Evolutionary conservation across 1,140 invertebrate genomes (phyloP), one percentile per base, ranked within the genome.

Genomic region (Leptonema lineaticorne): DNA sequence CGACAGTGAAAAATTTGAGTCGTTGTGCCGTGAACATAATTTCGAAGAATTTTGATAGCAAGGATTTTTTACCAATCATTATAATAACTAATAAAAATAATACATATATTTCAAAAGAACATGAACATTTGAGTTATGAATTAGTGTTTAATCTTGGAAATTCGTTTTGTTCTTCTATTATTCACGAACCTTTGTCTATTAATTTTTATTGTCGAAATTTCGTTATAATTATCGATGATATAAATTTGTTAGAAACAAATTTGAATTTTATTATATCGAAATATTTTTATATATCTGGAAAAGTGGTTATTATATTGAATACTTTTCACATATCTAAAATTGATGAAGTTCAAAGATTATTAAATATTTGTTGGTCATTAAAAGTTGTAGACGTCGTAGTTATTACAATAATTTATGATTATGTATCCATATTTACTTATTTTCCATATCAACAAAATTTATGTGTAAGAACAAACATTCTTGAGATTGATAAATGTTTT

Each of bases 401-500:
- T 9, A 29, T 72, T 14, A 57, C 30, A 4, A 11, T 63, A 33
- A 14, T 63, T 22, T 16, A 56, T 16, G 30, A 24, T 3, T 28
- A 30, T 45, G 50, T 33, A 7, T 37, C 20, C 14, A 37, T 72
- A 27, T 72, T 58, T 53, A 67, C 67, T 11, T 72, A 41, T 41
- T 69, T 58, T 63, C 71, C 71, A 3, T 72, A 63, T 57, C 48
- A 59, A 16, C 18, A 27, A 41, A 16, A 29, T 2, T 28, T 20
- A 29, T 72, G 71, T 62, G 41, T 29, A 7, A 33, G 29, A 18
- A 67, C 65, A 6, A 48, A 64, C 22, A 26, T 58, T 1, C 28
- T 69, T 8, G 41, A 67, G 58, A 26, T 72, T 2, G 41, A 72
- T 28, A 69, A 20, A 50, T 72, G 71, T 67, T 26, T 59, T n/a